phyloP scores from a whole-genome alignment of 2,797 vertebrate genomes.

The Dermochelys coriacea region DNA sequence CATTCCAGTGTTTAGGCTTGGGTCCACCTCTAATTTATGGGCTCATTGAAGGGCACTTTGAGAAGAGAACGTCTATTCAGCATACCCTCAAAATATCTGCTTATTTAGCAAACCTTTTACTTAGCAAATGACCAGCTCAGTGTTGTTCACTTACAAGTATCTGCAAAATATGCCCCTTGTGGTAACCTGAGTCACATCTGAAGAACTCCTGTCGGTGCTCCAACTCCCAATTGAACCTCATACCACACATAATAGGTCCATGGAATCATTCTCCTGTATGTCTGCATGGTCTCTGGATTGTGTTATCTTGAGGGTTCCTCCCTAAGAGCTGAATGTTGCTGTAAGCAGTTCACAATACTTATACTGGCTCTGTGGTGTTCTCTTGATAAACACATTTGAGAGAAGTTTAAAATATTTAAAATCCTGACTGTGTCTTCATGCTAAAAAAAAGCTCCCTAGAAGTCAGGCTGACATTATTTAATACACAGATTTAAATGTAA shows the following conservation, averaged over 20 bases:
- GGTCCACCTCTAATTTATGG: not conserved
- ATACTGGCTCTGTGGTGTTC: not conserved
- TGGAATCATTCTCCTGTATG: not conserved
- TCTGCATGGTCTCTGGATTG: rapidly evolving
- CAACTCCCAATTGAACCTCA: rapidly evolving
- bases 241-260: not conserved
- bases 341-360: not conserved
- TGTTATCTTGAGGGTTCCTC: not conserved
- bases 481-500: not conserved
- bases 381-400: not conserved
- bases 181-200: not conserved
- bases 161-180: not conserved
- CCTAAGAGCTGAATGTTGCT: not conserved
- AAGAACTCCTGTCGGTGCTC: not conserved
- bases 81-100: not conserved
- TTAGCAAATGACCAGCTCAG: not conserved
- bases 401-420: not conserved
- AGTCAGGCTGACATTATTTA: not conserved
- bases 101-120: not conserved
- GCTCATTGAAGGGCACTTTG: not conserved
- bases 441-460: not conserved
- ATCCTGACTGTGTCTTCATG: not conserved
- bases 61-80: slow-evolving; percentile 30
- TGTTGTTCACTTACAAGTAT: rapidly evolving
- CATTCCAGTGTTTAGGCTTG: slow-evolving; percentile 2